Evolutionary conservation across 2,888 invertebrate species (phyloP).

Genomic region (Hofmannophila pseudospretella): DNA sequence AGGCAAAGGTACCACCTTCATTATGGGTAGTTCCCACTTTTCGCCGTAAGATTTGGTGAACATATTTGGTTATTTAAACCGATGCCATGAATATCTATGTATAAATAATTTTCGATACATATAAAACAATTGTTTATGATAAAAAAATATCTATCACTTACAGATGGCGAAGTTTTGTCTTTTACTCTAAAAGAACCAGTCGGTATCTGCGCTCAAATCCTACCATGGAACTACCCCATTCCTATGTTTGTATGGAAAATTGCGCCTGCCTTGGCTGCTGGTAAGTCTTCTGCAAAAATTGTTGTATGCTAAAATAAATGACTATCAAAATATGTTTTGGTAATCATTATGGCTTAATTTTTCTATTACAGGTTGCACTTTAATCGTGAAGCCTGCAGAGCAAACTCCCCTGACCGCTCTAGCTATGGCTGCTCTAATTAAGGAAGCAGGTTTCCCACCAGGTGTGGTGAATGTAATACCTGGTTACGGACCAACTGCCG

Average conservation of each 20-base stretch:
- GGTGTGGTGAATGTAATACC: conserved; percentile 94
- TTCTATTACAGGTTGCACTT: conserved; percentile 79
- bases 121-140: too few relatives aligned
- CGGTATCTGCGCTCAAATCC: conserved; percentile 91
- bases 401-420: conserved; percentile 95
- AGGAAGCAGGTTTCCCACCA: conserved; percentile 93
- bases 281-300: conserved; percentile 25
- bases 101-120: too few relatives aligned
- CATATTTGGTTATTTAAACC: too few relatives aligned
- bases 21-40: too few relatives aligned
- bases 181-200: conserved; percentile 94
- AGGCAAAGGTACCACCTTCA: too few relatives aligned
- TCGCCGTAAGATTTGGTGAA: too few relatives aligned
- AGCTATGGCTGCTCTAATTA: conserved; percentile 88
- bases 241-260: conserved; percentile 97
- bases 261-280: conserved; percentile 85
- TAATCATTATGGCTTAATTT: not conserved
- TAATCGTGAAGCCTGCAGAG: conserved; percentile 95
- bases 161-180: conserved; percentile 86
- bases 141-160: too few relatives aligned
- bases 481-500: conserved; percentile 88
- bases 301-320: too few relatives aligned
- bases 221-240: conserved; percentile 95
- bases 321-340: not conserved
- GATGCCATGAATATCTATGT: too few relatives aligned